Conservation (phyloP, 2,888 invertebrate genomes). For the Calliphora vomitoria region DNA sequence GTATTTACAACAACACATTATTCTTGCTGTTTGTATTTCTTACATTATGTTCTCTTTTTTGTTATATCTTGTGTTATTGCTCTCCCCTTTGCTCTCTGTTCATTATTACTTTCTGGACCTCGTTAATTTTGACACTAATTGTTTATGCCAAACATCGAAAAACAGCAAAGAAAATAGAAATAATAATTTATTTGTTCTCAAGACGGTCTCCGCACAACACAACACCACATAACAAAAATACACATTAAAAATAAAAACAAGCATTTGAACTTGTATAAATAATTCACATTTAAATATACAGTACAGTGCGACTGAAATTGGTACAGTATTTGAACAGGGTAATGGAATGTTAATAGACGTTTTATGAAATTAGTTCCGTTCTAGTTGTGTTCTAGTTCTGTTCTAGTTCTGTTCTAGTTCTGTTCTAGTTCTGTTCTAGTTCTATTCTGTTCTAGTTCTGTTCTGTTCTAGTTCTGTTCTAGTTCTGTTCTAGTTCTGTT, state of each 20-base stretch:
- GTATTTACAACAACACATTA: neutral
- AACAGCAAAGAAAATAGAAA: neutral
- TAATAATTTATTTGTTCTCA: constrained; percentile 1
- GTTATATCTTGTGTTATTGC: neutral
- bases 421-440: neutral
- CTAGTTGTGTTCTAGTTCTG: neutral
- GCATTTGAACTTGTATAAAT: too few relatives aligned
- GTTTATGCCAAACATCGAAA: neutral
- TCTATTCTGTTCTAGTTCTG: neutral
- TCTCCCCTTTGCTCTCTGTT: neutral
- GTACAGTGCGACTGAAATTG: too few relatives aligned
- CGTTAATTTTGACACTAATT: constrained; percentile 56
- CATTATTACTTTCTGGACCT: constrained; percentile 35
- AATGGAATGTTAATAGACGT: too few relatives aligned
- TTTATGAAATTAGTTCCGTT: neutral
- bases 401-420: neutral
- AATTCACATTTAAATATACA: too few relatives aligned
- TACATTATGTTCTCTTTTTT: neutral
- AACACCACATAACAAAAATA: neutral
- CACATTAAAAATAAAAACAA: neutral
- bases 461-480: neutral
- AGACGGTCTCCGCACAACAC: neutral
- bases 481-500: too few relatives aligned
- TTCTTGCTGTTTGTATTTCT: neutral
- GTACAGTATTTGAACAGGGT: neutral